Evolutionary conservation across 2,888 invertebrate genomes (phyloP).

Genomic region (Polymixis lichenea): DNA sequence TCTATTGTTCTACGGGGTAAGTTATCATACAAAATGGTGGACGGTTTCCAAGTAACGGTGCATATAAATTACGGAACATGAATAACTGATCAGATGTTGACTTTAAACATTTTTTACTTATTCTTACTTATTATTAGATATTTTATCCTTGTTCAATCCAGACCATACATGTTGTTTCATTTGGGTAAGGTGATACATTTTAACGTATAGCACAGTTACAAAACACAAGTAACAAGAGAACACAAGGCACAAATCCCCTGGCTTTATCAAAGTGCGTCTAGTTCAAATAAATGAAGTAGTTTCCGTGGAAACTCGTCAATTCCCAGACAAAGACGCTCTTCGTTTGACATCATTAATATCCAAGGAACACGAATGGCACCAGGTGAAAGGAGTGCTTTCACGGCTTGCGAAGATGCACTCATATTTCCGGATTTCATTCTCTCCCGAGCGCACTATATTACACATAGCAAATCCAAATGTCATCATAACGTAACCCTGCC

Average conservation of each 20-base stretch:
- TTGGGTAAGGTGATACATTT: slow-evolving; percentile 12
- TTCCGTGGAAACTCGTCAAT: slow-evolving; percentile 75
- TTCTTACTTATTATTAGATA: no score
- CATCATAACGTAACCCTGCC: slow-evolving; percentile 81
- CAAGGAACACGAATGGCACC: slow-evolving; percentile 72
- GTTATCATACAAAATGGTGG: slow-evolving; percentile 2
- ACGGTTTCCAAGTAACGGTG: background rate
- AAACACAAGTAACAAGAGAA: slow-evolving; percentile 36
- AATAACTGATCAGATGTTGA: background rate
- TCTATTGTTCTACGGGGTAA: slow-evolving; percentile 10
- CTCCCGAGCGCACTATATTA: slow-evolving; percentile 76
- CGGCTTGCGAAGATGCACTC: slow-evolving; percentile 77
- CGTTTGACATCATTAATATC: slow-evolving; percentile 79
- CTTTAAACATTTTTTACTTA: background rate
- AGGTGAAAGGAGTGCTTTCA: slow-evolving; percentile 72
- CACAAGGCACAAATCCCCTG: slow-evolving; percentile 44
- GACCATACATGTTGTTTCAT: background rate
- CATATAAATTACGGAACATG: background rate
- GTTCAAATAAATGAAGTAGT: slow-evolving; percentile 71
- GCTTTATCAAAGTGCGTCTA: slow-evolving; percentile 62
- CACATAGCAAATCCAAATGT: slow-evolving; percentile 78
- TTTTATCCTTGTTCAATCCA: background rate
- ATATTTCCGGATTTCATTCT: slow-evolving; percentile 82
- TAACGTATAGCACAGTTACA: background rate
- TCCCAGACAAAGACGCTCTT: slow-evolving; percentile 74